Conservation (phyloP, 2,113 vertebrate genomes). For the Empidonax traillii region DNA sequence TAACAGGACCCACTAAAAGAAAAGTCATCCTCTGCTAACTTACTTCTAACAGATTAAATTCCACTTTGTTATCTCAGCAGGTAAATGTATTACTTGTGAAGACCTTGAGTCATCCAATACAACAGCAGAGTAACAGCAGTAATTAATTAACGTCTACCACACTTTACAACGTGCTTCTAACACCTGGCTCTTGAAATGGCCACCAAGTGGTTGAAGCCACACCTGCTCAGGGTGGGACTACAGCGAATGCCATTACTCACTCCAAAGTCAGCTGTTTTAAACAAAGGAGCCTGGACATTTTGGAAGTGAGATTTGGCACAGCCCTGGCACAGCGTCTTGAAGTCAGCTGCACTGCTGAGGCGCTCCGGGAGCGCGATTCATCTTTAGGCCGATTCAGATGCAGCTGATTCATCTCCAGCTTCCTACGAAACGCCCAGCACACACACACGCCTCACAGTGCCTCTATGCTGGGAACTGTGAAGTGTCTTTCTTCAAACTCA, state of each 20-base stretch:
- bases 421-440: fast-evolving
- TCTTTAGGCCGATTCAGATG: background rate
- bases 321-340: background rate
- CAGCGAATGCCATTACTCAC: background rate
- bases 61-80: background rate
- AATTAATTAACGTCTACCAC: background rate
- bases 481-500: background rate
- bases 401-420: background rate
- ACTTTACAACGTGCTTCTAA: background rate
- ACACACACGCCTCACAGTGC: background rate
- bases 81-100: background rate
- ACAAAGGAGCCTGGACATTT: background rate
- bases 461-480: background rate
- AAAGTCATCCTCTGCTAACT: background rate
- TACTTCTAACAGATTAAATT: background rate
- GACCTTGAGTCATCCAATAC: background rate
- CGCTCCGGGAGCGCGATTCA: fast-evolving
- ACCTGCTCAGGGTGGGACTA: background rate
- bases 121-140: background rate
- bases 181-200: background rate
- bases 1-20: background rate
- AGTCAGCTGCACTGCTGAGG: background rate
- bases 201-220: background rate
- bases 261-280: background rate
- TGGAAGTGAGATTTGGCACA: background rate